Evolutionary conservation across 2,113 vertebrate species (phyloP).

Genomic region (Meleagris gallopavo): DNA sequence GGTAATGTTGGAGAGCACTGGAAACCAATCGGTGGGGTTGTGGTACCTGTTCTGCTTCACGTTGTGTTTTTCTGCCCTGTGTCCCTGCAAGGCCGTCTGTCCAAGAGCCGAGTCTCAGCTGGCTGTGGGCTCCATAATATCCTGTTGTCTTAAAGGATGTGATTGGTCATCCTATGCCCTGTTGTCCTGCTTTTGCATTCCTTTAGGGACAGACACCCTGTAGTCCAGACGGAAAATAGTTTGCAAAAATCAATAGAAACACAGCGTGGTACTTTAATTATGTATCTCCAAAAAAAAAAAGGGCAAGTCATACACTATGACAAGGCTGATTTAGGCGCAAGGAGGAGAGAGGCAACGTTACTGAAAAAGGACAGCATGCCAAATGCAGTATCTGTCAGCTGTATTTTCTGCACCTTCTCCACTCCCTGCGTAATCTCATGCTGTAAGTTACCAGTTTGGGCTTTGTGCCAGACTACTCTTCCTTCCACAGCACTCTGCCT

Average conservation of each 20-base stretch:
- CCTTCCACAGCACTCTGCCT: background rate
- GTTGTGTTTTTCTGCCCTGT: background rate
- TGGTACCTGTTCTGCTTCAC: fast-evolving
- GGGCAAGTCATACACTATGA: background rate
- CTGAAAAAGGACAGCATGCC: background rate
- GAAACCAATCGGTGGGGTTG: background rate
- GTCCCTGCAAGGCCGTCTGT: background rate
- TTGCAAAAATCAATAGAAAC: background rate
- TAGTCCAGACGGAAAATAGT: background rate
- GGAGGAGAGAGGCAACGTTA: background rate
- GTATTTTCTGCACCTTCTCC: background rate
- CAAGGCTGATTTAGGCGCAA: background rate
- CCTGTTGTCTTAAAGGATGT: background rate
- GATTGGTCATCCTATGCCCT: background rate
- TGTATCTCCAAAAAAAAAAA: background rate
- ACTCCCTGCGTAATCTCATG: background rate
- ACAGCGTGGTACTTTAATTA: background rate
- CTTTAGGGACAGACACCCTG: background rate
- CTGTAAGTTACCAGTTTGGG: background rate
- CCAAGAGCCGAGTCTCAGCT: background rate
- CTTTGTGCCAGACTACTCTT: background rate
- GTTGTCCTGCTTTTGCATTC: background rate
- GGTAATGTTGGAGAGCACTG: constrained; percentile 72
- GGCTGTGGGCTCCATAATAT: background rate
- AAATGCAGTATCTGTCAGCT: background rate